These are phyloP conservation scores for Calephelis perditalis DNA, from an alignment of 2,888 invertebrate species.

Conservation along the genomic window DNA sequence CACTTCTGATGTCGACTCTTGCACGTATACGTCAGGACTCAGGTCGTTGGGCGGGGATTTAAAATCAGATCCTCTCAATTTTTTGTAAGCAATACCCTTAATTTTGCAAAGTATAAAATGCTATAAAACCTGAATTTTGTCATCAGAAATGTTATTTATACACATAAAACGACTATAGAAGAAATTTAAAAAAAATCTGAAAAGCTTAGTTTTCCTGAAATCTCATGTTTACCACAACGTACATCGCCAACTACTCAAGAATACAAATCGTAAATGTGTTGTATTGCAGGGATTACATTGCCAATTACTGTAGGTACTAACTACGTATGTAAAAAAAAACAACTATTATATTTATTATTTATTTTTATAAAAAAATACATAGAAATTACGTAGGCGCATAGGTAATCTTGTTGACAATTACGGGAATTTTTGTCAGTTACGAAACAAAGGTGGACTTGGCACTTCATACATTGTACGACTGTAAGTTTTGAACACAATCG, in stretches of 20 bases:
- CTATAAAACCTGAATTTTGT: slow-evolving; percentile 12
- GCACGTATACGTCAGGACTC: too few species aligned
- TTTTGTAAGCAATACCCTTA: slow-evolving; percentile 11
- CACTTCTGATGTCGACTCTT: background rate
- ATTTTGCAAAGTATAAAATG: slow-evolving; percentile 13
- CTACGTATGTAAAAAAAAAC: slow-evolving; percentile 8
- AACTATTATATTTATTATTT: background rate
- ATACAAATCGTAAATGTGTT: slow-evolving; percentile 15
- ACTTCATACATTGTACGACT: slow-evolving; percentile 24
- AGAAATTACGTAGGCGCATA: slow-evolving; percentile 1
- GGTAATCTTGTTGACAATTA: background rate
- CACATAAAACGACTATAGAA: background rate
- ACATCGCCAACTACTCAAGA: slow-evolving; percentile 19
- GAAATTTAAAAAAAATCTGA: slow-evolving; percentile 21
- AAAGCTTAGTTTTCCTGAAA: slow-evolving; percentile 20
- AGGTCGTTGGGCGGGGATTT: too few species aligned
- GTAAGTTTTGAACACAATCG: slow-evolving; percentile 26
- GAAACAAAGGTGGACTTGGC: slow-evolving; percentile 27
- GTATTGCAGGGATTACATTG: slow-evolving; percentile 15
- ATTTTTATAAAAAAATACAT: slow-evolving; percentile 2
- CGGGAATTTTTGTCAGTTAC: slow-evolving; percentile 14
- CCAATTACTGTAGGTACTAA: slow-evolving; percentile 10
- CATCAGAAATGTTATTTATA: slow-evolving; percentile 2
- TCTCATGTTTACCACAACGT: slow-evolving; percentile 21
- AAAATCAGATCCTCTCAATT: too few species aligned